Conservation (phyloP, 2,888 invertebrate species). For the Drosophila trichaetosa region DNA sequence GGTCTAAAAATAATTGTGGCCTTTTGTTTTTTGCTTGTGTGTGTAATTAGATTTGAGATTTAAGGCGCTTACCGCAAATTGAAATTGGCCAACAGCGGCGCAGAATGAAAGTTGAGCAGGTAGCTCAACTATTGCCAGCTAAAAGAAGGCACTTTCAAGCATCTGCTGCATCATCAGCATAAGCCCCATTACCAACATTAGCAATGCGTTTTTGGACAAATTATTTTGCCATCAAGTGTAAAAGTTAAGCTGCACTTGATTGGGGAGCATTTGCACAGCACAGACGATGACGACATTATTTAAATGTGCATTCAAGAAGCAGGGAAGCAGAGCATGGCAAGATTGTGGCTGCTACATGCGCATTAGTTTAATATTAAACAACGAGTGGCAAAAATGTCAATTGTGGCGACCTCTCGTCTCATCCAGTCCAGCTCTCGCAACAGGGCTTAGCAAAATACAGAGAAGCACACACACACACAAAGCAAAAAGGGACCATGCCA, state of each 20-base stretch:
- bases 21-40: slow-evolving; percentile 33
- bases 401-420: slow-evolving; percentile 20
- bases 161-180: slow-evolving; percentile 11
- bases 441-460: slow-evolving; percentile 37
- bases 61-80: slow-evolving; percentile 73
- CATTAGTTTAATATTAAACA: slow-evolving; percentile 74
- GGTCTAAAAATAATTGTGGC: slow-evolving; percentile 15
- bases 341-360: slow-evolving; percentile 54
- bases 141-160: slow-evolving; percentile 5
- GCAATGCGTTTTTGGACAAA: slow-evolving; percentile 55
- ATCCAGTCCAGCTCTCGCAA: neutral
- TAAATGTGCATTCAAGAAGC: slow-evolving; percentile 41
- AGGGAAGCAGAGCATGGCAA: neutral
- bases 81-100: slow-evolving; percentile 51
- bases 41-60: slow-evolving; percentile 76
- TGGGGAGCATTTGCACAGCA: slow-evolving; percentile 54
- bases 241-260: slow-evolving; percentile 55
- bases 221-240: slow-evolving; percentile 67
- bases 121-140: neutral
- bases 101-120: slow-evolving; percentile 10
- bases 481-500: slow-evolving; percentile 32
- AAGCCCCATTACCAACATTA: slow-evolving; percentile 22
- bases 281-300: slow-evolving; percentile 59
- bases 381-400: slow-evolving; percentile 63
- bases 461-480: neutral